Percentiles rank a stretch among this genome's conserved stretches.
phyloP scores from a whole-genome alignment of 2,888 invertebrate species.

The Orthosia gracilis region DNA sequence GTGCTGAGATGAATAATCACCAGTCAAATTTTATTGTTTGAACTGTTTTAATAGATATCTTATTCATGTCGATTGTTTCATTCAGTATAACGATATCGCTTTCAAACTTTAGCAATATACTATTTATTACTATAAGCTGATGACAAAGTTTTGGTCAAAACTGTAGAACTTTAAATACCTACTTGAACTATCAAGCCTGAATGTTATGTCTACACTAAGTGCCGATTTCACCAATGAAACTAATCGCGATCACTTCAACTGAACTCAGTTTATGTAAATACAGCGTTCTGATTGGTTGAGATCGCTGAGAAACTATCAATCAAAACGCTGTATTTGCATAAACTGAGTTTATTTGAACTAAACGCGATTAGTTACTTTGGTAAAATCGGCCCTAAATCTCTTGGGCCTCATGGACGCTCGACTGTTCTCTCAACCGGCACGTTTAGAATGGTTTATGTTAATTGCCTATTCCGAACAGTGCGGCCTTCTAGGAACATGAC shows the following conservation, averaged over 20 bases:
- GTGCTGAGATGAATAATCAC: background rate
- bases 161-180: background rate
- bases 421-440: constrained; percentile 21
- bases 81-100: background rate
- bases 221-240: too few species aligned
- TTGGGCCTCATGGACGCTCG: background rate
- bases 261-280: too few species aligned
- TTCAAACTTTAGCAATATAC: constrained; percentile 13
- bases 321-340: too few species aligned
- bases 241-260: too few species aligned
- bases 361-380: too few species aligned
- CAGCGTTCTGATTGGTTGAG: too few species aligned
- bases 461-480: constrained; percentile 28
- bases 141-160: background rate
- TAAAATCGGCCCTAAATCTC: too few species aligned
- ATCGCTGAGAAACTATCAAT: too few species aligned
- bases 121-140: background rate
- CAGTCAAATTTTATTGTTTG: background rate
- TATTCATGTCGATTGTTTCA: constrained; percentile 11
- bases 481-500: constrained; percentile 15
- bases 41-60: background rate
- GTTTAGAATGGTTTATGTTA: constrained; percentile 56
- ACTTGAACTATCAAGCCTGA: too few species aligned
- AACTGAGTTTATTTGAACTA: too few species aligned
- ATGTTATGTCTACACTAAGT: background rate